These are phyloP conservation scores for Pagetopsis macropterus DNA, from an alignment of 2,797 vertebrate genomes.

Conservation along the genomic window DNA sequence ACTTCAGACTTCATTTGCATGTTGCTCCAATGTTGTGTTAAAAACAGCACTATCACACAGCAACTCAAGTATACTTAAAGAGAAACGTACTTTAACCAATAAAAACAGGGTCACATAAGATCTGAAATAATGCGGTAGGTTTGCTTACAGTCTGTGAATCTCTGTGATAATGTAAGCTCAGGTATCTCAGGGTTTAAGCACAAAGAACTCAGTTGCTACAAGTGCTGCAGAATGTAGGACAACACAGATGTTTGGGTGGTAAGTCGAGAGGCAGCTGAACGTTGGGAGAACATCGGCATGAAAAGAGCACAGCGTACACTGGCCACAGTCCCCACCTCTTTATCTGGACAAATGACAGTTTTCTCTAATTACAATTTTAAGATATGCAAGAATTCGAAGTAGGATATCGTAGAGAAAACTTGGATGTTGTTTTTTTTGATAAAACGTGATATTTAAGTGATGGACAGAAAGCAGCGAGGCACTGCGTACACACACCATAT, in stretches of 20 bases:
- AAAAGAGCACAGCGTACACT: constrained; percentile 40
- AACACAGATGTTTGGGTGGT: constrained; percentile 19
- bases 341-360: constrained; percentile 31
- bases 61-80: constrained; percentile 24
- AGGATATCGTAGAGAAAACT: constrained; percentile 48
- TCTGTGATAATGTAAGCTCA: constrained; percentile 15
- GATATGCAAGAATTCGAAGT: constrained; percentile 70
- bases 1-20: background rate
- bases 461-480: constrained; percentile 70
- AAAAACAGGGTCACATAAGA: constrained; percentile 16
- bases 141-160: constrained; percentile 15
- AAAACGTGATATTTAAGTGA: constrained; percentile 61
- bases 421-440: constrained; percentile 30
- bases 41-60: constrained; percentile 8
- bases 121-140: constrained; percentile 25
- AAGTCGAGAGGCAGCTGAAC: constrained; percentile 39
- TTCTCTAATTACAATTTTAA: constrained; percentile 75
- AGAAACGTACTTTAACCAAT: constrained; percentile 34
- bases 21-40: constrained; percentile 22
- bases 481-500: constrained; percentile 64
- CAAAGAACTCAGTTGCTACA: constrained; percentile 62
- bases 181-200: constrained; percentile 32
- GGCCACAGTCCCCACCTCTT: constrained; percentile 32
- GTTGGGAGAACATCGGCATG: constrained; percentile 26
- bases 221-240: constrained; percentile 58